Base-by-base conservation (phyloP, 2,888 invertebrate genomes). In the Isotomurus palustris region DNA sequence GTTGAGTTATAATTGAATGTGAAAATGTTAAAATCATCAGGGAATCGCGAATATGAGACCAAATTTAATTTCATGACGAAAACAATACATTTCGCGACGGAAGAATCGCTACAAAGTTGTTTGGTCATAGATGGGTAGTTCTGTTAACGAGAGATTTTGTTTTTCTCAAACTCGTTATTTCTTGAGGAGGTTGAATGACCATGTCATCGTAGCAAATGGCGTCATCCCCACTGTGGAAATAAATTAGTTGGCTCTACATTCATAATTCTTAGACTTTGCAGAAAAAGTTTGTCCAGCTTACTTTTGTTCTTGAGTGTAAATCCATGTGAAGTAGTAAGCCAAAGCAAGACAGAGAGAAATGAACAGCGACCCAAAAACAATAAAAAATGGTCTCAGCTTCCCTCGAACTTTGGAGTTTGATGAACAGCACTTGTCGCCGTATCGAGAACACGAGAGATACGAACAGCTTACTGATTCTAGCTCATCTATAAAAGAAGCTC, bases 241-340 rank as follows among this genome's bases (percentile, higher is more conserved):
- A n/a, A n/a, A n/a, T n/a, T n/a, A n/a, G n/a, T n/a, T n/a, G n/a
- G n/a, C n/a, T n/a, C n/a, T n/a, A n/a, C n/a, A n/a, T n/a, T n/a
- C n/a, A n/a, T n/a, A n/a, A n/a, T n/a, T n/a, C n/a, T n/a, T n/a
- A n/a, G n/a, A n/a, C n/a, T n/a, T n/a, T n/a, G n/a, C n/a, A n/a
- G n/a, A n/a, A n/a, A n/a, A n/a, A n/a, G 14, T 32, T 32, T 14
- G 32, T 32, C 8, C 8, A 10, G 32, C 14, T 44, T n/a, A 19
- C 17, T 5, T 27, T 45, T 62, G 68, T 67, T 62, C 54, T 61
- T 70, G 67, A n/a, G 68, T 70, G 53, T 69, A 70, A 48, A 70
- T 66, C 70, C 70, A 70, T 8, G 68, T 67, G 60, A 70, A 70
- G 54, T 70, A 70, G 45, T 70, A 70, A 51, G 70, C 68, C 56